Percentiles rank a stretch among this genome's conserved stretches.
phyloP scores from a whole-genome alignment of 2,888 invertebrate genomes.

The Sminthurides aquaticus region DNA sequence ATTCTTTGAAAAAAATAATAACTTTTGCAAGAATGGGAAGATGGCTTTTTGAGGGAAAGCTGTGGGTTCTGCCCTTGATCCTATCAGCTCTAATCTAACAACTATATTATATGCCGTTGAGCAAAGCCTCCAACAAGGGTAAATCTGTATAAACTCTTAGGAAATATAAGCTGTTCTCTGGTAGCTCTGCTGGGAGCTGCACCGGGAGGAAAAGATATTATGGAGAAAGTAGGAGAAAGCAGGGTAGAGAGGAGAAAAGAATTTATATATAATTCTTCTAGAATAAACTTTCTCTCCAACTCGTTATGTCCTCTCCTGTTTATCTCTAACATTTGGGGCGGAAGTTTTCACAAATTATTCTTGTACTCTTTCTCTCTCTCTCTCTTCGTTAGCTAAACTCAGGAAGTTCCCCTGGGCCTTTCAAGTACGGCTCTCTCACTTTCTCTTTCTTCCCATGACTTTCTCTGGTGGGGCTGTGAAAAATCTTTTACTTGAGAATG shows the following conservation, averaged over 20 bases:
- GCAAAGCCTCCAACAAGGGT: too few species aligned
- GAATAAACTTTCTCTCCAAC: not conserved
- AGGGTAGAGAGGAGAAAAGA: too few species aligned
- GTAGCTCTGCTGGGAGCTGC: too few species aligned
- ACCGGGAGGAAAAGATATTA: too few species aligned
- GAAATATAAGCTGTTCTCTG: too few species aligned
- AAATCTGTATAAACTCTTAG: too few species aligned
- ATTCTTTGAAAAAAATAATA: not conserved
- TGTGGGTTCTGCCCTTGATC: not conserved
- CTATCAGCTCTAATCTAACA: not conserved
- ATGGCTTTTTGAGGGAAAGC: not conserved
- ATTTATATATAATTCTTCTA: not conserved
- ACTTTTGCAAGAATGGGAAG: not conserved
- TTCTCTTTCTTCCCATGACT: not conserved
- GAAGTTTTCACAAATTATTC: slow-evolving; percentile 23
- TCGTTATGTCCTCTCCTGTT: slow-evolving; percentile 10
- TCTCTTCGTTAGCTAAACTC: slow-evolving; percentile 17
- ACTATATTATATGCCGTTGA: not conserved
- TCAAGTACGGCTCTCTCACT: slow-evolving; percentile 10
- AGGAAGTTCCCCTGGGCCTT: slow-evolving; percentile 20
- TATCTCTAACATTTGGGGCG: slow-evolving; percentile 17
- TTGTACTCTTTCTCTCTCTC: slow-evolving; percentile 13
- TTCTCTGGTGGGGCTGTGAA: not conserved
- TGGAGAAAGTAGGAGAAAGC: too few species aligned
- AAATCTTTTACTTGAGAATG: not conserved